Conservation (phyloP, 2,888 invertebrate genomes). For the Parochlus steinenii region DNA sequence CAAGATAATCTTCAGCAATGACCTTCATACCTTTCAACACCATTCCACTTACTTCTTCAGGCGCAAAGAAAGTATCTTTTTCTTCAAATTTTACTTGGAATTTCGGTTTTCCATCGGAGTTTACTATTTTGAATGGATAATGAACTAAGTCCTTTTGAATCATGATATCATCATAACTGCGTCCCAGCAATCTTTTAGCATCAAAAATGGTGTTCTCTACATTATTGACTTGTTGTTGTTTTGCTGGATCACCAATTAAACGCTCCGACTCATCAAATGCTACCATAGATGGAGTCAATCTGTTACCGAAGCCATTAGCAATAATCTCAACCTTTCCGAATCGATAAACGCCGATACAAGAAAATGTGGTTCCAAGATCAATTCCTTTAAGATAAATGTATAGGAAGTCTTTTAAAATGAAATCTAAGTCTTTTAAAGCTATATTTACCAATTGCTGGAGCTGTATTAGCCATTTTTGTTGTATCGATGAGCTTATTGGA, state of each 20-base stretch:
- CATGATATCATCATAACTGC: slow-evolving; percentile 76
- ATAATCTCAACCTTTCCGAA: slow-evolving; percentile 53
- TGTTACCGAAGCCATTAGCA: slow-evolving; percentile 76
- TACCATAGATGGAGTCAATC: slow-evolving; percentile 89
- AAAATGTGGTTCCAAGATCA: slow-evolving; percentile 92
- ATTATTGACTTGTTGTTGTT: slow-evolving; percentile 89
- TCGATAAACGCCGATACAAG: slow-evolving; percentile 85
- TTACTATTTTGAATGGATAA: slow-evolving; percentile 41
- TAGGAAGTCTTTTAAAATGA: too few species aligned
- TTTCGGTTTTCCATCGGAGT: slow-evolving; percentile 29
- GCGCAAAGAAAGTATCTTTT: slow-evolving; percentile 85
- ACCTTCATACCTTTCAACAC: slow-evolving; percentile 86
- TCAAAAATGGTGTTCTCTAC: slow-evolving; percentile 78
- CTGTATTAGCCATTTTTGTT: too few species aligned
- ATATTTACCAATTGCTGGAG: too few species aligned
- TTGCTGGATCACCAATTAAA: slow-evolving; percentile 88
- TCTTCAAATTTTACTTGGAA: slow-evolving; percentile 39
- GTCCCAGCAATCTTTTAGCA: slow-evolving; percentile 83
- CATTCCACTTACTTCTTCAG: slow-evolving; percentile 87
- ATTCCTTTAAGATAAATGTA: too few species aligned
- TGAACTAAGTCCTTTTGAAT: slow-evolving; percentile 73
- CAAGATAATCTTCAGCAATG: slow-evolving; percentile 78
- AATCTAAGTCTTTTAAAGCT: too few species aligned
- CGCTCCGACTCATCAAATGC: slow-evolving; percentile 84
- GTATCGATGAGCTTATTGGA: too few species aligned